phyloP scores from a whole-genome alignment of 1,140 invertebrate species.

The Brevipalpus yothersi region DNA sequence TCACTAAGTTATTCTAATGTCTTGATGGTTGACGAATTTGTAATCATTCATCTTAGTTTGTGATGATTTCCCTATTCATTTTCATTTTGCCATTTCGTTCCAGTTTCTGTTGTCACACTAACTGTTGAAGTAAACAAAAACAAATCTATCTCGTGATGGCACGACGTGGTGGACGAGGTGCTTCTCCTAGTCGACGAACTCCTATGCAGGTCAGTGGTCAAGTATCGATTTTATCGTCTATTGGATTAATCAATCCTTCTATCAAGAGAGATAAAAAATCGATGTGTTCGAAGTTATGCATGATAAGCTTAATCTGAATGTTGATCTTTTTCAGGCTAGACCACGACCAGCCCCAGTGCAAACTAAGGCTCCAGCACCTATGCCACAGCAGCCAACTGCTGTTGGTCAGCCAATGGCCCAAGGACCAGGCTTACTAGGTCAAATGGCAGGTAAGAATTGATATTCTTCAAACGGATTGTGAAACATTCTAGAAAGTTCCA shows the following conservation, averaged over 20 bases:
- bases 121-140: neutral
- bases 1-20: no score
- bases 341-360: neutral
- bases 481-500: no score
- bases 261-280: no score
- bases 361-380: conserved; percentile 4
- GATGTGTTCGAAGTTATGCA: no score
- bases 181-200: neutral
- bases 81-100: neutral
- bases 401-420: conserved; percentile 7
- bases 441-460: conserved; percentile 13
- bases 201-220: neutral
- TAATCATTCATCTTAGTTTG: no score
- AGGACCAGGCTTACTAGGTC: conserved; percentile 16
- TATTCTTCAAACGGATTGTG: no score
- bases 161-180: neutral
- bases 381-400: conserved; percentile 7
- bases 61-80: neutral
- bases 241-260: no score
- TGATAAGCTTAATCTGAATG: no score
- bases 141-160: neutral
- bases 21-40: no score
- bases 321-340: no score
- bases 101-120: neutral
- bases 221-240: neutral